phyloP scores from a whole-genome alignment of 2,888 invertebrate genomes.

The Monoplex corrugatus region DNA sequence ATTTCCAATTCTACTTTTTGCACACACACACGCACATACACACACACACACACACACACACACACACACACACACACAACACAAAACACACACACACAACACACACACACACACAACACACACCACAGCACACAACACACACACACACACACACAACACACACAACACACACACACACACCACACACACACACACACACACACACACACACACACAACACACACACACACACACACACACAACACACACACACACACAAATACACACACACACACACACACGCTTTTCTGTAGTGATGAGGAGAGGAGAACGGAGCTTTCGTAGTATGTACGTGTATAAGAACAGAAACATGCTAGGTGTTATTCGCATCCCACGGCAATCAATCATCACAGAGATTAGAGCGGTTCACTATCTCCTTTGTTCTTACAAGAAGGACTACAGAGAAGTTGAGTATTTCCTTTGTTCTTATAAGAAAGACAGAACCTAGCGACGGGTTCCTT shows the following conservation, averaged over 20 bases:
- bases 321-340: neutral
- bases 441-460: too few species aligned
- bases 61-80: neutral
- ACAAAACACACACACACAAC: neutral
- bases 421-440: neutral
- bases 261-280: neutral
- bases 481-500: too few species aligned
- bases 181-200: conserved; percentile 21
- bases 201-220: neutral
- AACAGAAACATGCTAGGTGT: neutral
- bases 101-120: conserved; percentile 13
- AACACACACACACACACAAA: neutral
- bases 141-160: neutral
- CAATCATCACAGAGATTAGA: too few species aligned
- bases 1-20: too few species aligned
- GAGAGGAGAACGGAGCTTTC: neutral
- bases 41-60: neutral
- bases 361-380: neutral
- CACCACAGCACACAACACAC: neutral
- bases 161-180: conserved; percentile 25
- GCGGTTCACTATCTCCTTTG: neutral
- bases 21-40: neutral
- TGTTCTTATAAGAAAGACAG: too few species aligned
- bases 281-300: neutral
- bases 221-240: neutral